These are phyloP conservation scores for Anabacerthia variegaticeps DNA, from an alignment of 2,797 vertebrate species.

Conservation along the genomic window DNA sequence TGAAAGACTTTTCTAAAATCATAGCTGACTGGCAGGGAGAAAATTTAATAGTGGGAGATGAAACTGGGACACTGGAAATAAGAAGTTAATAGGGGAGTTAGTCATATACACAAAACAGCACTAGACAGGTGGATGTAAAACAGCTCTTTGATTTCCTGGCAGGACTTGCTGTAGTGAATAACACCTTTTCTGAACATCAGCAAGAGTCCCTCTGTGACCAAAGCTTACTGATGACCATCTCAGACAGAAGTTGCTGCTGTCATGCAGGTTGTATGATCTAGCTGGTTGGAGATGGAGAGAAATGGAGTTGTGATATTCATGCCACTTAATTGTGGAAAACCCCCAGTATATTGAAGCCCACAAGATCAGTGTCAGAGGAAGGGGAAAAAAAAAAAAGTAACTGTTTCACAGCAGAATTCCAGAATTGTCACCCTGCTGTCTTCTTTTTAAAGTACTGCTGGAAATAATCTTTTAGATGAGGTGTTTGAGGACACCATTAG, in stretches of 20 bases:
- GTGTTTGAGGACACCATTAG: not conserved
- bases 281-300: not conserved
- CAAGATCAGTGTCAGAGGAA: not conserved
- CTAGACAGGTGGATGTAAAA: not conserved
- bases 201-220: not conserved
- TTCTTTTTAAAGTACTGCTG: not conserved
- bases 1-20: slow-evolving; percentile 10
- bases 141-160: not conserved
- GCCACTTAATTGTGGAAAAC: not conserved
- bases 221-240: not conserved
- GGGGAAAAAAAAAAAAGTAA: not conserved
- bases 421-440: not conserved
- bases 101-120: slow-evolving; percentile 1
- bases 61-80: not conserved
- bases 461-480: not conserved
- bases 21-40: not conserved
- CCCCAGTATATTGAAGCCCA: not conserved
- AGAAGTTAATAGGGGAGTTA: slow-evolving; percentile 8
- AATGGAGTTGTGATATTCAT: not conserved
- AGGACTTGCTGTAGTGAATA: not conserved
- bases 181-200: not conserved
- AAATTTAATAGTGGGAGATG: not conserved
- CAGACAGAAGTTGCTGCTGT: not conserved
- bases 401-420: not conserved
- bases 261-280: not conserved